Conservation (phyloP, 1,140 invertebrate genomes). For the Drosophila sulfurigaster region DNA sequence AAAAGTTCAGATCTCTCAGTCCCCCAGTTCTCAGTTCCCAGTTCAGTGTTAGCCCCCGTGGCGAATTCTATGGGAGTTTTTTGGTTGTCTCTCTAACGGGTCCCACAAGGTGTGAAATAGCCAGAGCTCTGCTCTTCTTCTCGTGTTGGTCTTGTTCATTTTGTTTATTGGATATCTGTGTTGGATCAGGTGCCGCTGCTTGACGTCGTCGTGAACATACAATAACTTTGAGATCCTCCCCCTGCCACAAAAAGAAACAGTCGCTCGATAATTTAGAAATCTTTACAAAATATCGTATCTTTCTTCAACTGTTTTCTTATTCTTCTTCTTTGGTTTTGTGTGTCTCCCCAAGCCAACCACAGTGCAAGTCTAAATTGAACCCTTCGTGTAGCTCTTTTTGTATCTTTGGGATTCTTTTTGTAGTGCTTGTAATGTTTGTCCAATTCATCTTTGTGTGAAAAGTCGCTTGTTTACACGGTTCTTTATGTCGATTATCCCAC, state of each 20-base stretch:
- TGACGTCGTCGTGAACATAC: conserved; percentile 71
- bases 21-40: too few relatives aligned
- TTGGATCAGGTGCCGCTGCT: conserved; percentile 74
- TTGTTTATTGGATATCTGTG: conserved; percentile 32
- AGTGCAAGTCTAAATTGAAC: neutral
- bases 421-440: conserved; percentile 27
- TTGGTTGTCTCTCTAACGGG: conserved; percentile 63
- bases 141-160: conserved; percentile 45
- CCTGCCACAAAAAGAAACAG: conserved; percentile 29
- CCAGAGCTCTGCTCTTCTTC: conserved; percentile 12
- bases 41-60: neutral
- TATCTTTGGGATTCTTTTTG: conserved; percentile 32
- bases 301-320: too few relatives aligned
- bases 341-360: conserved; percentile 7
- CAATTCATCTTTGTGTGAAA: conserved; percentile 57
- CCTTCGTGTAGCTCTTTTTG: conserved; percentile 22
- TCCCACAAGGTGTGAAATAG: conserved; percentile 70
- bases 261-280: conserved; percentile 73
- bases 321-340: neutral
- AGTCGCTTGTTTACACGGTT: conserved; percentile 43
- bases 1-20: conserved; percentile 39
- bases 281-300: conserved; percentile 40
- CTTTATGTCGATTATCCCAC: conserved; percentile 22
- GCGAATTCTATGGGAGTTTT: conserved; percentile 6
- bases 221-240: conserved; percentile 66